These are phyloP conservation scores for Syngnathus typhle DNA, from an alignment of 2,113 vertebrate genomes.

Conservation along the genomic window DNA sequence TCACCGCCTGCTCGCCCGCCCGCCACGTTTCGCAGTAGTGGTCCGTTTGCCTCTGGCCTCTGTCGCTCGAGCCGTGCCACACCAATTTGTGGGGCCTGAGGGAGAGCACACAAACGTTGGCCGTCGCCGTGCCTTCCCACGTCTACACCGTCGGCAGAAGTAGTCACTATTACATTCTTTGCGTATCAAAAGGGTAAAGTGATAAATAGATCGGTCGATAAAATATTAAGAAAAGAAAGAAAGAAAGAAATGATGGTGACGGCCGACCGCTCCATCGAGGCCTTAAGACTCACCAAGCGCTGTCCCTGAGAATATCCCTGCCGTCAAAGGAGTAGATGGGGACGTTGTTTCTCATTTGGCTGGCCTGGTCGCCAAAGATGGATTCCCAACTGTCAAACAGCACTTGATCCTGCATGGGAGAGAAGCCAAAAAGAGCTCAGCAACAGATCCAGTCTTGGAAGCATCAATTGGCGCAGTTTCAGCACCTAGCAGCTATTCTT, in stretches of 20 bases:
- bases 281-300: slow-evolving; percentile 75
- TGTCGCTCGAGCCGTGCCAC: slow-evolving; percentile 86
- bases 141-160: too few species aligned
- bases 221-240: background rate
- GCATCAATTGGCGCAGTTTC: too few species aligned
- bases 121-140: too few species aligned
- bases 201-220: too few species aligned
- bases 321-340: slow-evolving; percentile 90
- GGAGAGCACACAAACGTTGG: slow-evolving; percentile 16
- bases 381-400: slow-evolving; percentile 88
- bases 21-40: slow-evolving; percentile 96
- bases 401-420: slow-evolving; percentile 76
- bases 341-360: slow-evolving; percentile 67
- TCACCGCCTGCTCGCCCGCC: slow-evolving; percentile 63
- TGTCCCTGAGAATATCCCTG: slow-evolving; percentile 83
- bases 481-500: too few species aligned
- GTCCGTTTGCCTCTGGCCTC: slow-evolving; percentile 76
- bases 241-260: too few species aligned
- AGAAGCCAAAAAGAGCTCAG: background rate
- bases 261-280: background rate
- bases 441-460: too few species aligned
- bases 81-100: slow-evolving; percentile 88
- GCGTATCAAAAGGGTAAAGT: too few species aligned
- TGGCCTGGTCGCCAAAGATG: slow-evolving; percentile 74
- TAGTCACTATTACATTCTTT: too few species aligned